Base-by-base conservation (phyloP, 2,113 vertebrate species). In the Gasterosteus nipponicus region DNA sequence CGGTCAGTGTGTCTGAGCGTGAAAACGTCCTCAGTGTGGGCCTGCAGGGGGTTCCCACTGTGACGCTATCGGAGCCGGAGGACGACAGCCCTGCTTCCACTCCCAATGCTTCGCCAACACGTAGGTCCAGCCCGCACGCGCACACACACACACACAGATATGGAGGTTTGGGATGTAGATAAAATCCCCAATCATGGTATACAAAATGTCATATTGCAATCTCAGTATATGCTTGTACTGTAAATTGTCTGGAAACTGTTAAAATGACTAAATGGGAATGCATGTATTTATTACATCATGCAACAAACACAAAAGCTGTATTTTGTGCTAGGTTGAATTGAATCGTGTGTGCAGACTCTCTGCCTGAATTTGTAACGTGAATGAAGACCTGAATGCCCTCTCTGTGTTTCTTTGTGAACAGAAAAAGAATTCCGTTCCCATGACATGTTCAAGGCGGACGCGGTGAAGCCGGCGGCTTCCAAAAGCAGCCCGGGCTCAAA, bases 61-160 rank as follows among this genome's bases (percentile, higher is more conserved):
- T 99, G 87, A 99, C 94, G 0, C 95, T 99, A 58, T 99, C 98
- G 0, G 98, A 99, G 90, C 97, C 97, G 0, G 98, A 99, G 90
- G 98, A 99, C 19, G 96, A 99, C 82, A 99, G 98, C 83, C 96
- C 96, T 0, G 95, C 94, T 1, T 98, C 97, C 3, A 97, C 97
- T 8, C 91, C 95, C 75, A 98, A 96, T 0, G 95, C 96, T 66
- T 97, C 98, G 0, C 97, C 96, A 78, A 97, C 96, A 86, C 95
- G 95, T 92, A 95, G 88, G 94, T 56, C 59, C 57, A 51, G 42
- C 73, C 42, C 44, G 15, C 44, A 9, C 44, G 15, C 44, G 5
- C 35, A 5, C 33, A 35, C 57, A 26, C n/a, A 26, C 51, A 0
- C 73, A 29, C 38, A 69, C 33, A 56, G 22, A 70, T 26, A 44